Evolutionary conservation across 1,140 invertebrate genomes (phyloP).

Genomic region (Lepidotrigona ventralis): DNA sequence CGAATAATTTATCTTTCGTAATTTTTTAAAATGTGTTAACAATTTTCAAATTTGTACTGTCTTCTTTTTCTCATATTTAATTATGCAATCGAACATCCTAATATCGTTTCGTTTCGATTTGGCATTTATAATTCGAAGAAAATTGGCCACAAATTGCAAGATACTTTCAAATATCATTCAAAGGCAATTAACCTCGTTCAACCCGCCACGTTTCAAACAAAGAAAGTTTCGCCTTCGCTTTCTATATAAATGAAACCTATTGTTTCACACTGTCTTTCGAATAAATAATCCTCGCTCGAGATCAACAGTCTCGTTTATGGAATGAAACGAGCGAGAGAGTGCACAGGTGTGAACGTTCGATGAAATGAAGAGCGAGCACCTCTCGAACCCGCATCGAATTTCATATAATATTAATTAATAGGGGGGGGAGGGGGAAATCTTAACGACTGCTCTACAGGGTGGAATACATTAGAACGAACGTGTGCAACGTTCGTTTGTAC

Average conservation of each 20-base stretch:
- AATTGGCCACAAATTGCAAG: too few species aligned
- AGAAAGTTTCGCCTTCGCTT: background rate
- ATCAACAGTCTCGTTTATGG: background rate
- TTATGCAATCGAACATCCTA: too few species aligned
- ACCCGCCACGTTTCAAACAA: too few species aligned
- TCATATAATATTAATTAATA: constrained; percentile 21
- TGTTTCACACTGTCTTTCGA: background rate
- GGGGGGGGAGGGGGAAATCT: background rate
- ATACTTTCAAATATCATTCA: too few species aligned
- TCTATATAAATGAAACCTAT: background rate
- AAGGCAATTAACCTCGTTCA: too few species aligned
- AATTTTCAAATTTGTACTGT: too few species aligned
- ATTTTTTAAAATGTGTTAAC: too few species aligned
- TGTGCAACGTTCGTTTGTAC: background rate
- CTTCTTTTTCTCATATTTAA: too few species aligned
- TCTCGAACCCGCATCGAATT: constrained; percentile 6
- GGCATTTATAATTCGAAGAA: too few species aligned
- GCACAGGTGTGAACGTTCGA: constrained; percentile 7
- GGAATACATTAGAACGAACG: background rate
- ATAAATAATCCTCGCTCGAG: background rate
- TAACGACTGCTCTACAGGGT: constrained; percentile 1
- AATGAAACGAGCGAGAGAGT: background rate
- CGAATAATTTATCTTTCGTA: too few species aligned
- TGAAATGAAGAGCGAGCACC: background rate
- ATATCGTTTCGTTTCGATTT: too few species aligned